Conservation (phyloP, 2,888 invertebrate species). For the Therioaphis trifolii region DNA sequence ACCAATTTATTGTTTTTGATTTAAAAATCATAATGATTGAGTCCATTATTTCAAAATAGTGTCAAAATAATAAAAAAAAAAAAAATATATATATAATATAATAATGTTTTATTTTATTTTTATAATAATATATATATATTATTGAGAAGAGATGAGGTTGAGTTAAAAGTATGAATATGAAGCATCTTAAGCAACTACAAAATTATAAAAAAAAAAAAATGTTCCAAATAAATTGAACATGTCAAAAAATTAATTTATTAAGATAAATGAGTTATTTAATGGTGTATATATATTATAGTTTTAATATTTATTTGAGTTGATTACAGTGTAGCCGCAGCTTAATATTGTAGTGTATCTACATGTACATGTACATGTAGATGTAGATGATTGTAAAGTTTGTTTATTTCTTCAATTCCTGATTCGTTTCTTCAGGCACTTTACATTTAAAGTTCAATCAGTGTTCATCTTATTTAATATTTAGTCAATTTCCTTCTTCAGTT, state of each 20-base stretch:
- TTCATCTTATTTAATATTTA: conserved; percentile 31
- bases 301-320: conserved; percentile 9
- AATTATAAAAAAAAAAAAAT: neutral
- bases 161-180: neutral
- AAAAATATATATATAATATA: no score
- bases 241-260: neutral
- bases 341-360: conserved; percentile 8
- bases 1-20: no score
- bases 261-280: neutral
- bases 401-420: conserved; percentile 14
- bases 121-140: no score
- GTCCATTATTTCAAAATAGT: no score
- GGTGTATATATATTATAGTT: neutral
- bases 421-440: conserved; percentile 30
- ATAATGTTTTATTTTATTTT: no score
- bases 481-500: conserved; percentile 6
- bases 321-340: conserved; percentile 40
- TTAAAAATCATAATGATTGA: no score
- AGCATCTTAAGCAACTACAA: neutral
- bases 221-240: neutral
- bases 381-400: no score
- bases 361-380: neutral
- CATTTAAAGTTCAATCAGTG: conserved; percentile 34
- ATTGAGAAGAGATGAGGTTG: no score
- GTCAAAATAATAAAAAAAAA: no score